Evolutionary conservation across 1,140 invertebrate species (phyloP).

Genomic region (Temnothorax curvispinosus): DNA sequence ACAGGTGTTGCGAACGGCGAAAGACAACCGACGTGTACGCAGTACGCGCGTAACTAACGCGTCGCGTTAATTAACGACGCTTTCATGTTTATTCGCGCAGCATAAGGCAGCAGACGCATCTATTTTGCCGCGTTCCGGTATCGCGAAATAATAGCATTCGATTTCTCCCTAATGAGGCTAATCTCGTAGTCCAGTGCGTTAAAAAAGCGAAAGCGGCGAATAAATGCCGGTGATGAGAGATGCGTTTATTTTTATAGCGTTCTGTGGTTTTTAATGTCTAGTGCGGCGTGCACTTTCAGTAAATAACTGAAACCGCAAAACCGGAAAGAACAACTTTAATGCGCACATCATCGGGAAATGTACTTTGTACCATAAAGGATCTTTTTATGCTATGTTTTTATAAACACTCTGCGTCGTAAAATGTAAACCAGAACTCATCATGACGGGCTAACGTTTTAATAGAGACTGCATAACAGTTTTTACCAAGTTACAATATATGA

Average conservation of each 20-base stretch:
- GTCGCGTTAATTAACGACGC: constrained; percentile 61
- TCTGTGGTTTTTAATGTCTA: constrained; percentile 27
- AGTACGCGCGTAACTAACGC: background rate
- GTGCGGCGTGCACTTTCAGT: background rate
- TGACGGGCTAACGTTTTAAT: constrained; percentile 42
- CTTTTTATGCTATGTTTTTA: constrained; percentile 43
- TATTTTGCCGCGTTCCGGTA: background rate
- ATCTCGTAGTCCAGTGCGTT: background rate
- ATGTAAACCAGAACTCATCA: constrained; percentile 43
- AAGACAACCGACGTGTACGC: constrained; percentile 42
- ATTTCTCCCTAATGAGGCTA: constrained; percentile 42
- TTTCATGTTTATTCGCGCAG: constrained; percentile 44
- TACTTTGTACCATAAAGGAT: constrained; percentile 41
- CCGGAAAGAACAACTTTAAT: constrained; percentile 29
- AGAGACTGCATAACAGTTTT: constrained; percentile 36
- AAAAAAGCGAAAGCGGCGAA: constrained; percentile 12
- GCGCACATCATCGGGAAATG: constrained; percentile 33
- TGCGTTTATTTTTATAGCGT: constrained; percentile 14
- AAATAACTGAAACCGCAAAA: constrained; percentile 43
- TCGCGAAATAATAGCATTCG: constrained; percentile 34
- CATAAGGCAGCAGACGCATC: background rate
- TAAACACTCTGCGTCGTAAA: constrained; percentile 27
- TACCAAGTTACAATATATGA: constrained; percentile 4
- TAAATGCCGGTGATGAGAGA: constrained; percentile 29
- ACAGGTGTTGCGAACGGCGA: constrained; percentile 61